These are phyloP conservation scores for Aegithalos caudatus DNA, from an alignment of 2,113 vertebrate species.

Conservation along the genomic window DNA sequence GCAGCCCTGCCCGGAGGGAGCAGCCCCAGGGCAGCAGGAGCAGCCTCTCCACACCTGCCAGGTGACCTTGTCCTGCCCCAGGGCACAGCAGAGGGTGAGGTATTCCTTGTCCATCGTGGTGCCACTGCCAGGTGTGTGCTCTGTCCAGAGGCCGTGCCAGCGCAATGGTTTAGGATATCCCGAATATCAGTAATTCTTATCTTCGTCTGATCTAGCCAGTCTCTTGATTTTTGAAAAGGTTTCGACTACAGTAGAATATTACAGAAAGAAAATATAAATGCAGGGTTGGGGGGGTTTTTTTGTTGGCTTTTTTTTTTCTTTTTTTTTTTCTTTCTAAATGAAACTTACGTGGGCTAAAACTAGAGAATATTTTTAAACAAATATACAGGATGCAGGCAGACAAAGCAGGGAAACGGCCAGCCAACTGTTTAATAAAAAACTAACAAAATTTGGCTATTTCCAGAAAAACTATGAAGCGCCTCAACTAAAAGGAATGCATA, in stretches of 20 bases:
- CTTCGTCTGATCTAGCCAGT: constrained; percentile 75
- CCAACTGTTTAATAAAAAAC: constrained; percentile 77
- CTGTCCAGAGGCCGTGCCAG: constrained; percentile 64
- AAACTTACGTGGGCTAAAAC: constrained; percentile 83
- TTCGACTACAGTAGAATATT: constrained; percentile 81
- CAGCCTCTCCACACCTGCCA: not conserved
- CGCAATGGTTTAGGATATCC: constrained; percentile 68
- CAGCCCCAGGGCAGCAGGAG: not conserved
- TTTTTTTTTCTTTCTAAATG: constrained; percentile 72
- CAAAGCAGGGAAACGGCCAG: constrained; percentile 82
- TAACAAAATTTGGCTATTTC: constrained; percentile 79
- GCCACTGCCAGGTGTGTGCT: constrained; percentile 50
- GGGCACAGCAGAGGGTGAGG: constrained; percentile 68
- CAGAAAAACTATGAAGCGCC: constrained; percentile 80
- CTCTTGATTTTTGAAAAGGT: constrained; percentile 74
- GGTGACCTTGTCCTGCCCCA: not conserved
- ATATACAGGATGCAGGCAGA: constrained; percentile 86
- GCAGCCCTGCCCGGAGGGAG: too few relatives aligned
- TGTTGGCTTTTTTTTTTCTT: not conserved
- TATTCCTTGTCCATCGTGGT: constrained; percentile 63
- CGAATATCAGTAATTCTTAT: constrained; percentile 59
- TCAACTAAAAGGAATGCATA: constrained; percentile 96
- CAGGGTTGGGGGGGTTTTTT: not conserved
- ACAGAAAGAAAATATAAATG: constrained; percentile 83
- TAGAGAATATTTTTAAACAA: constrained; percentile 83